Evolutionary conservation across 1,140 invertebrate genomes (phyloP), one percentile per base, ranked within the genome.

Genomic region (Prorops nasuta): DNA sequence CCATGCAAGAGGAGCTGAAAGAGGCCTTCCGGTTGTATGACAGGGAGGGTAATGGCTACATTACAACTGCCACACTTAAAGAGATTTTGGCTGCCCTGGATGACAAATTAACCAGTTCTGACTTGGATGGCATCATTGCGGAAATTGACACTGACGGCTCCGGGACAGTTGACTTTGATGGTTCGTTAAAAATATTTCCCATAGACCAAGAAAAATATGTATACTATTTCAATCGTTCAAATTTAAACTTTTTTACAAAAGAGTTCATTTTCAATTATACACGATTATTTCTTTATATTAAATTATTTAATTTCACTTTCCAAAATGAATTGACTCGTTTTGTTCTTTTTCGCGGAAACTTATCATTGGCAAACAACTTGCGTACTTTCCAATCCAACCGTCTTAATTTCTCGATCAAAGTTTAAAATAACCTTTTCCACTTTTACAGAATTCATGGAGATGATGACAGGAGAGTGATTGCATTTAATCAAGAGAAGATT

Each of bases 131-230:
- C 41, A 96, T 96, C 71, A 92, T 92, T 56, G 87, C 89, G 60
- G 93, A 96, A 80, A 96, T 96, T 65, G 93, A 96, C 76, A 92
- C 92, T 53, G 93, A 96, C 71, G 92, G 92, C 39, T 92, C 90
- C 28, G 92, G 92, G 64, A 95, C 92, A 28, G 91, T 95, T 44
- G 91, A 92, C 70, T 91, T 91, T 71, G 89, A 91, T 79, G 89
- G 88, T 90, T 72, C 67, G 60, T 71, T 16, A n/a, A n/a, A n/a
- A n/a, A n/a, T 18, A 21, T 17, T 12, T 28, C n/a, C 16, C n/a
- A 36, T n/a, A 36, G 16, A 36, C 16, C 8, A 36, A 14, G 12
- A 12, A 16, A 36, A 36, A 8, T 36, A 36, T 6, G 16, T 14
- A 36, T n/a, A n/a, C n/a, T n/a, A n/a, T n/a, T n/a, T n/a, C n/a